Base-by-base conservation (phyloP, 2,113 vertebrate genomes). In the Hystrix cristata region DNA sequence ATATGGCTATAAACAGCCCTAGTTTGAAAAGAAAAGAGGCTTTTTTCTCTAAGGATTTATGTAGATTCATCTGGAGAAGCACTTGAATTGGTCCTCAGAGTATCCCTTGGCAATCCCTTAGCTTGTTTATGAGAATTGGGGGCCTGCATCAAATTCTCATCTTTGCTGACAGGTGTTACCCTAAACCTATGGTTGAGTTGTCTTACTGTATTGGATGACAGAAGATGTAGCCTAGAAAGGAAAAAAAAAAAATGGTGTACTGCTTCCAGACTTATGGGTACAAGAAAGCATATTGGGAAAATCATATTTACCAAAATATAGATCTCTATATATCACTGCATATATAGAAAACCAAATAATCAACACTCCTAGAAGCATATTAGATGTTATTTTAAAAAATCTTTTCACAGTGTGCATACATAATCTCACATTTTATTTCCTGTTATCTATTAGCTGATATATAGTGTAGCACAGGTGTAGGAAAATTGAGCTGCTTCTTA, bases 321-420 rank as follows among this genome's bases (percentile, higher is more conserved):
- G 23, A 82, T 57, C 7, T 88, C n/a, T 55, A 0, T 88, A 29
- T 38, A 46, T 62, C 88, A 59, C 43, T 87, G 29, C 15, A 7
- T 48, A 7, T 27, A 29, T 29, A 55, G 11, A 29, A 71, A 88
- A 82, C 12, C 12, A 91, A 91, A 80, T 0, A 43, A 76, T 67
- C 12, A 80, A 11, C 15, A 46, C 71, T 78, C 3, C 29, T 85
- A 46, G 5, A 64, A 14, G 8, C 18, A 72, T 21, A 55, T 43
- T 79, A 89, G n/a, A 19, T 85, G 53, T 83, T 81, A 10, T 91
- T 96, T 62, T 62, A 29, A 71, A 87, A 94, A 87, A 94, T 55
- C 8, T 34, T 91, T 95, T 94, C 9, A 43, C 1, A 82, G 13
- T 38, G 10, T 86, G 27, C 7, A 29, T 18, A 48, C 38, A 59